These are phyloP conservation scores for Brachypterus glaber DNA, from an alignment of 2,888 invertebrate species.

Conservation along the genomic window DNA sequence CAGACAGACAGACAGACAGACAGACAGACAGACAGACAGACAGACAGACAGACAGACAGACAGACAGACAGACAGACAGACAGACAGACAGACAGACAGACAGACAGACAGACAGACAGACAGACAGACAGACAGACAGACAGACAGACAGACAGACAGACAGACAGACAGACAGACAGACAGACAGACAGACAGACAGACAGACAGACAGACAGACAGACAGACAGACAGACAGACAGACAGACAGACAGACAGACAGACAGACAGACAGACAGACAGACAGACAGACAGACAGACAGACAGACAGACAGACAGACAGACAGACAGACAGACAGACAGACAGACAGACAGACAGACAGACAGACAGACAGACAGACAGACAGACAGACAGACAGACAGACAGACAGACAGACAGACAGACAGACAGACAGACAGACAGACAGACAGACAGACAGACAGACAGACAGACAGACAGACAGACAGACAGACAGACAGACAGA, in stretches of 20 bases:
- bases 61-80: conserved; percentile 1
- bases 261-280: conserved; percentile 1
- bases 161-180: conserved; percentile 1
- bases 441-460: conserved; percentile 1
- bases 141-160: conserved; percentile 1
- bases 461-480: conserved; percentile 1
- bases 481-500: conserved; percentile 1
- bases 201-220: conserved; percentile 1
- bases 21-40: conserved; percentile 1
- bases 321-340: conserved; percentile 1
- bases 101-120: conserved; percentile 1
- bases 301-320: conserved; percentile 1
- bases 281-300: conserved; percentile 1
- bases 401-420: conserved; percentile 1
- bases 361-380: conserved; percentile 1
- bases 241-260: conserved; percentile 1
- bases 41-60: conserved; percentile 1
- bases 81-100: conserved; percentile 1
- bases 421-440: conserved; percentile 1
- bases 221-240: conserved; percentile 1
- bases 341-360: conserved; percentile 1
- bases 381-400: conserved; percentile 1
- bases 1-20: conserved; percentile 1
- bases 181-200: conserved; percentile 1
- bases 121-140: conserved; percentile 1